Conservation (phyloP, 1,140 invertebrate genomes). For the Drosophila pandora region DNA sequence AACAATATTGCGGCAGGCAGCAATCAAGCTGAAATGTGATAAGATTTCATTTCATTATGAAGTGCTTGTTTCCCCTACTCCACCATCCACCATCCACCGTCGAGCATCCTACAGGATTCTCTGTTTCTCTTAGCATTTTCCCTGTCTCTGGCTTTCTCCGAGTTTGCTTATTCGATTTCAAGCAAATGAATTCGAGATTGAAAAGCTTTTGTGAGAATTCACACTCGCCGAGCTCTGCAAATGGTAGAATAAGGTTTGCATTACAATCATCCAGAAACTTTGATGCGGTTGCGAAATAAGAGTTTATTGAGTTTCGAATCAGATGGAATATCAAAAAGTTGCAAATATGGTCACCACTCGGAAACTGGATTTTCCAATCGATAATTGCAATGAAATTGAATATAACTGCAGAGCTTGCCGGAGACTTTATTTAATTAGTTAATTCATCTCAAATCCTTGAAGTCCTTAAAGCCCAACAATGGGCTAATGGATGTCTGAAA, state of each 20-base stretch:
- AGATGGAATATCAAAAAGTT: constrained; percentile 4
- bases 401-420: no score
- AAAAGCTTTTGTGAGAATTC: constrained; percentile 44
- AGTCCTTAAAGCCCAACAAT: constrained; percentile 35
- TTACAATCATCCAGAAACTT: constrained; percentile 35
- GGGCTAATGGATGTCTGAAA: constrained; percentile 20
- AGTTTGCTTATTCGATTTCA: constrained; percentile 43
- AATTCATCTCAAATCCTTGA: constrained; percentile 1
- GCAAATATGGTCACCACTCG: neutral
- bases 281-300: constrained; percentile 26
- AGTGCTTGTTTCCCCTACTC: constrained; percentile 39
- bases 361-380: no score
- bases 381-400: neutral
- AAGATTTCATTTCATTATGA: constrained; percentile 72
- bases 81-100: neutral
- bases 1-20: constrained; percentile 60
- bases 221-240: constrained; percentile 29
- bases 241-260: constrained; percentile 45
- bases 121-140: constrained; percentile 9
- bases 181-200: constrained; percentile 54
- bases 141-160: constrained; percentile 9
- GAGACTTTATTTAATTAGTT: neutral
- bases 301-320: constrained; percentile 14
- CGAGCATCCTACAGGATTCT: neutral
- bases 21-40: constrained; percentile 66